Conservation (phyloP, 2,888 invertebrate species). For the Drosophila tanythrix region DNA sequence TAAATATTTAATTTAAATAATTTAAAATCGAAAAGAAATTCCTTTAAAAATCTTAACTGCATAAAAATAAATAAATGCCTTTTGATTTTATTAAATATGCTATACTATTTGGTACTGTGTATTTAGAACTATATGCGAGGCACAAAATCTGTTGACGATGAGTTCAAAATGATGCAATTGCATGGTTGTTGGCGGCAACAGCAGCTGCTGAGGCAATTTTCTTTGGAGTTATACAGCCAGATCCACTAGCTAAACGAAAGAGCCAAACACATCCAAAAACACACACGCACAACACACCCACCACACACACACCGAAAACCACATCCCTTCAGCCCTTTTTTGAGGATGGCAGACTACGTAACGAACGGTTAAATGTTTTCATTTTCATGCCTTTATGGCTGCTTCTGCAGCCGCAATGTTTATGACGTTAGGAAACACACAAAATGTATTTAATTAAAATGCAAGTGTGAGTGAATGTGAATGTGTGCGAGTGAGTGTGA, state of each 20-base stretch:
- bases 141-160: slow-evolving; percentile 58
- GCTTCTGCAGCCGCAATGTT: slow-evolving; percentile 51
- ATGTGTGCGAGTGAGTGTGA: not conserved
- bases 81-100: not conserved
- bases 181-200: slow-evolving; percentile 25
- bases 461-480: slow-evolving; percentile 24
- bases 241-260: slow-evolving; percentile 33
- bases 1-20: not conserved
- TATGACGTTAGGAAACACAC: slow-evolving; percentile 68
- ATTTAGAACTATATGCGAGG: not conserved
- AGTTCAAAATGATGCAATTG: slow-evolving; percentile 50
- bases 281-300: not conserved
- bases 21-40: not conserved
- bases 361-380: slow-evolving; percentile 73
- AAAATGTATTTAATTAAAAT: slow-evolving; percentile 77
- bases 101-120: not conserved
- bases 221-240: slow-evolving; percentile 68
- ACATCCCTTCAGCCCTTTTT: slow-evolving; percentile 20
- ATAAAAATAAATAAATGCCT: not conserved
- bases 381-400: slow-evolving; percentile 64
- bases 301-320: not conserved
- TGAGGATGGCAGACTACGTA: slow-evolving; percentile 34
- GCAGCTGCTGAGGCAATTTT: slow-evolving; percentile 63
- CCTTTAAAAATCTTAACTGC: not conserved
- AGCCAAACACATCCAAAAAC: not conserved